Base-by-base conservation (phyloP, 2,113 vertebrate species). In the Phocoena sinus region DNA sequence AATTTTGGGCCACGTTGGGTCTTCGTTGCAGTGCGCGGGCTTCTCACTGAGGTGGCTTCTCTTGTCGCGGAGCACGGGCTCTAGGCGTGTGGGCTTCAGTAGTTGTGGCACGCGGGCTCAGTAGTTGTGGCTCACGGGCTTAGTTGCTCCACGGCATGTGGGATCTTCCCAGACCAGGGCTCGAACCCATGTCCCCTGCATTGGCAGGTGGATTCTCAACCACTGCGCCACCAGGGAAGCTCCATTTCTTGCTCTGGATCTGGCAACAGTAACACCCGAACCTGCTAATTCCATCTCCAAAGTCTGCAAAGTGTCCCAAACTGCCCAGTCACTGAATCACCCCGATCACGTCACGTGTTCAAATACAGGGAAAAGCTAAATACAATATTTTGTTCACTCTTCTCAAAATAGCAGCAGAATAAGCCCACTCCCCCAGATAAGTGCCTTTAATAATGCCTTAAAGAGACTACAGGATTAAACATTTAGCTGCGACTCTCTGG, bases 331-430 rank as follows among this genome's bases (percentile, higher is more conserved):
- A 90, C 31, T 3, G 0, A 73, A 94, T 87, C 17, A 73, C 18
- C 18, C 38, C 31, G 9, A 63, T 74, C 15, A 6, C 8, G 6
- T 93, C 36, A 31, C 56, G 77, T 74, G 60, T 82, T 89, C 67
- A 68, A 62, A 74, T 88, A 41, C 5, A 81, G 26, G 36, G 60
- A 33, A 82, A 83, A 93, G 65, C 50, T 85, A 84, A 58, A 58
- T 58, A 33, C 28, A 94, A 93, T 67, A 96, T 94, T 93, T 88
- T 85, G 58, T 81, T 96, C 81, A 71, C 33, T 70, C 58, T 80
- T 87, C 87, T 96, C 68, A 89, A 93, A 91, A 96, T 60, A 91
- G 58, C 25, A 53, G 56, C 80, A 67, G 44, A 89, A 6, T 60
- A 53, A 90, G 65, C 82, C 47, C 50, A 60, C n/a, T 65, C 31